A percentile compares a stretch with the other conserved stretches of the same genome.
These are phyloP conservation scores for Amiota communis DNA, from an alignment of 2,888 invertebrate genomes.

Conservation along the genomic window DNA sequence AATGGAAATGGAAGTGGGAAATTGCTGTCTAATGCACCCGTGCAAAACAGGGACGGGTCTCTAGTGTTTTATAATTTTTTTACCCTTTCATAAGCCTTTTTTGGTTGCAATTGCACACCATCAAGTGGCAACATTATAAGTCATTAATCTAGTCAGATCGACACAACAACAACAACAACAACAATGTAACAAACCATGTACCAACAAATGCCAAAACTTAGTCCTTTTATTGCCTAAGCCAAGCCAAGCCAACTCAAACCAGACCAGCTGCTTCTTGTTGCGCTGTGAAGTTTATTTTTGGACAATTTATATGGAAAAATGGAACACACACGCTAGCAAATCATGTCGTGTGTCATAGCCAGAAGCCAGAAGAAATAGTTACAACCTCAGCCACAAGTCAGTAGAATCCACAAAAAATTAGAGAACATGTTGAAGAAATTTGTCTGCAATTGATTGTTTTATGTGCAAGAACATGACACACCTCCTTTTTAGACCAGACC, in stretches of 20 bases:
- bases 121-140: not conserved
- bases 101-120: not conserved
- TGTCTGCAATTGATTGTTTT: conserved; percentile 17
- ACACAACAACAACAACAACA: not conserved
- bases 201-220: too few relatives aligned
- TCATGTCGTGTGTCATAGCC: not conserved
- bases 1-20: too few relatives aligned
- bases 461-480: not conserved
- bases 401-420: too few relatives aligned
- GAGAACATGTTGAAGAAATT: not conserved
- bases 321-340: not conserved
- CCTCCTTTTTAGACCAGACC: too few relatives aligned
- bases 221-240: not conserved
- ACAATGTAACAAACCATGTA: not conserved
- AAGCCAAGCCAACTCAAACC: not conserved
- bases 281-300: not conserved
- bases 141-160: conserved; percentile 1
- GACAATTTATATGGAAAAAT: not conserved
- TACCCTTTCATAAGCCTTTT: not conserved
- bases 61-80: too few relatives aligned
- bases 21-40: too few relatives aligned
- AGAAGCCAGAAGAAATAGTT: not conserved
- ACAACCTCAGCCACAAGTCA: not conserved
- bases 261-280: not conserved
- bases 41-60: too few relatives aligned